phyloP scores from a whole-genome alignment of 2,888 invertebrate species.

The Drosophila peninsularis region DNA sequence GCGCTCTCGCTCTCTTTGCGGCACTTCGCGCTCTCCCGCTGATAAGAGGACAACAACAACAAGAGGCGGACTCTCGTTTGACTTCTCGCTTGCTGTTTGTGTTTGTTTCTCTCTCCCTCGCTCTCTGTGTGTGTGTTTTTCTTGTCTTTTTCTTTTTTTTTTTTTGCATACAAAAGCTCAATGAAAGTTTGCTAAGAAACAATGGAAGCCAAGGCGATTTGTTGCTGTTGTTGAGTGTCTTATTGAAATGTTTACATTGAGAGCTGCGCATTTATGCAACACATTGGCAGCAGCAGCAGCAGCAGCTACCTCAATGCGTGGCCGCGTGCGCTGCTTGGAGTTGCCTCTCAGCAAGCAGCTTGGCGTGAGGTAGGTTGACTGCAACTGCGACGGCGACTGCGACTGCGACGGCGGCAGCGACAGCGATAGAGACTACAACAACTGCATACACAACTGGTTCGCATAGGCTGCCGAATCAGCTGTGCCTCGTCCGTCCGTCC shows the following conservation, averaged over 20 bases:
- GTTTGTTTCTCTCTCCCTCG: constrained; percentile 27
- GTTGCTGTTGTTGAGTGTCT: constrained; percentile 53
- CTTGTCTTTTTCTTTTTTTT: constrained; percentile 38
- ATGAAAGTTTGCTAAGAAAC: constrained; percentile 73
- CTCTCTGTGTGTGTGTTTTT: constrained; percentile 9
- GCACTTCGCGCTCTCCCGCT: constrained; percentile 61
- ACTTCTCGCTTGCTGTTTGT: constrained; percentile 24
- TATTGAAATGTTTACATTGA: constrained; percentile 67
- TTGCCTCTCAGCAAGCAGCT: constrained; percentile 40
- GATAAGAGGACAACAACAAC: constrained; percentile 60
- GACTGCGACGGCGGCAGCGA: constrained; percentile 10
- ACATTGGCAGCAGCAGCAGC: constrained; percentile 23
- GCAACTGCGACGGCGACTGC: constrained; percentile 16
- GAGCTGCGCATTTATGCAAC: constrained; percentile 55
- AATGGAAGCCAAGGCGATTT: constrained; percentile 66
- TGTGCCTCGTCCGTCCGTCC: constrained; percentile 40
- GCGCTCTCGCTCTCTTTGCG: constrained; percentile 15
- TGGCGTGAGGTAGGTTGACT: constrained; percentile 73
- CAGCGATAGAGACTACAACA: constrained; percentile 20
- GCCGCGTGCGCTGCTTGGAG: constrained; percentile 53
- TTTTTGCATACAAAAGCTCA: constrained; percentile 72
- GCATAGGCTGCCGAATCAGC: constrained; percentile 58
- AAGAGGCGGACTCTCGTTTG: constrained; percentile 27
- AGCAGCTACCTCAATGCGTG: constrained; percentile 55
- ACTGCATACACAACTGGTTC: constrained; percentile 65